Evolutionary conservation across 2,797 vertebrate genomes (phyloP).

Genomic region (Parambassis ranga): DNA sequence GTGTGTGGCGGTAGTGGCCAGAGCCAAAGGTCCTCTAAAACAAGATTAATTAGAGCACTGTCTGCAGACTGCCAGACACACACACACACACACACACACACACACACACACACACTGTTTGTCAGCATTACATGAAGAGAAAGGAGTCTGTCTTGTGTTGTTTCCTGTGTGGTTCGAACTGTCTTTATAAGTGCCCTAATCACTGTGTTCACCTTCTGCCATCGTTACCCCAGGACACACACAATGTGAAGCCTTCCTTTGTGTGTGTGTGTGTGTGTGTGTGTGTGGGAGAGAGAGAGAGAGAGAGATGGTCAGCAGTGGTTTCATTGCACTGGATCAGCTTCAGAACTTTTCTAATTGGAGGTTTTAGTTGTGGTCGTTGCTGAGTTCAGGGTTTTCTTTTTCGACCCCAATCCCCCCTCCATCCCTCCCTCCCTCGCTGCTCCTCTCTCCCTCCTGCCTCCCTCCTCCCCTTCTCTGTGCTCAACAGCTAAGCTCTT

Average conservation of each 20-base stretch:
- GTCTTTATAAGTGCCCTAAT: conserved; percentile 33
- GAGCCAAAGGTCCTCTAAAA: conserved; percentile 63
- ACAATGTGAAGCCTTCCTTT: neutral
- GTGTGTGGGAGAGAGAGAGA: neutral
- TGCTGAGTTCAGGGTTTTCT: conserved; percentile 79
- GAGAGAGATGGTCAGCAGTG: conserved; percentile 51
- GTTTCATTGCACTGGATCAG: conserved; percentile 71
- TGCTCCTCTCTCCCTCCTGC: neutral
- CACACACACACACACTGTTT: conserved; percentile 38
- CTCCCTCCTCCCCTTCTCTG: neutral
- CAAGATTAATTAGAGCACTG: conserved; percentile 68
- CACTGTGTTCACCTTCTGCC: conserved; percentile 35
- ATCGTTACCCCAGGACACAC: too few species aligned
- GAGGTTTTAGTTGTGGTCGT: conserved; percentile 71
- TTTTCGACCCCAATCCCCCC: conserved; percentile 37
- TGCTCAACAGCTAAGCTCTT: conserved; percentile 76
- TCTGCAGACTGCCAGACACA: conserved; percentile 42
- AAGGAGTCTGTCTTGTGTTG: conserved; percentile 25
- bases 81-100: conserved; percentile 6
- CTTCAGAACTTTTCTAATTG: conserved; percentile 78
- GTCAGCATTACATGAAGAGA: conserved; percentile 18
- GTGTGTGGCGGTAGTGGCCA: conserved; percentile 41
- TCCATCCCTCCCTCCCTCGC: conserved; percentile 9
- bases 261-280: neutral
- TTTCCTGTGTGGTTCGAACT: conserved; percentile 36